phyloP scores from a whole-genome alignment of 2,113 vertebrate genomes.

The Mystacornis crossleyi region DNA sequence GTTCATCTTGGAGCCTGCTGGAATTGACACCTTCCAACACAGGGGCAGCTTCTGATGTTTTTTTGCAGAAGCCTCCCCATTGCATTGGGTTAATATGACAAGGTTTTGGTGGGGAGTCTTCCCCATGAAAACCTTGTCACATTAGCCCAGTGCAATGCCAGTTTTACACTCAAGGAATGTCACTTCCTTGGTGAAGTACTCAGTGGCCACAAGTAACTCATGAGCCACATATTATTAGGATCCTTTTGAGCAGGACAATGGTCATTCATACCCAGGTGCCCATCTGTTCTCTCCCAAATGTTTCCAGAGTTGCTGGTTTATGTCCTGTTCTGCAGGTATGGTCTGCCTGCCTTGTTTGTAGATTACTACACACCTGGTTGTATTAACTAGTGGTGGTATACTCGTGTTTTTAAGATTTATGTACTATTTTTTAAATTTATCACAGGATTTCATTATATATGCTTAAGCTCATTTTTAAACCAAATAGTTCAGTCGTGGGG shows the following conservation, averaged over 20 bases:
- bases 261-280: background rate
- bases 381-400: background rate
- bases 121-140: background rate
- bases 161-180: background rate
- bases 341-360: background rate
- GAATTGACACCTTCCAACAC: background rate
- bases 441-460: background rate
- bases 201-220: background rate
- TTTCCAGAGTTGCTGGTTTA: background rate
- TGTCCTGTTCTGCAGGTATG: background rate
- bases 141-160: background rate
- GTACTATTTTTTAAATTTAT: background rate
- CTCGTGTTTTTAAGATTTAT: background rate
- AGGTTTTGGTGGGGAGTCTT: background rate
- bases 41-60: background rate
- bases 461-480: background rate
- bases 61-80: background rate
- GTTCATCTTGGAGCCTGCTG: background rate
- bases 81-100: background rate
- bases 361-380: background rate
- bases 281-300: background rate
- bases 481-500: background rate
- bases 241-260: background rate
- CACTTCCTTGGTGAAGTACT: background rate
- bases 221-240: rapidly evolving